Conservation (phyloP, 2,113 vertebrate species). For the Balaenoptera acutorostrata region DNA sequence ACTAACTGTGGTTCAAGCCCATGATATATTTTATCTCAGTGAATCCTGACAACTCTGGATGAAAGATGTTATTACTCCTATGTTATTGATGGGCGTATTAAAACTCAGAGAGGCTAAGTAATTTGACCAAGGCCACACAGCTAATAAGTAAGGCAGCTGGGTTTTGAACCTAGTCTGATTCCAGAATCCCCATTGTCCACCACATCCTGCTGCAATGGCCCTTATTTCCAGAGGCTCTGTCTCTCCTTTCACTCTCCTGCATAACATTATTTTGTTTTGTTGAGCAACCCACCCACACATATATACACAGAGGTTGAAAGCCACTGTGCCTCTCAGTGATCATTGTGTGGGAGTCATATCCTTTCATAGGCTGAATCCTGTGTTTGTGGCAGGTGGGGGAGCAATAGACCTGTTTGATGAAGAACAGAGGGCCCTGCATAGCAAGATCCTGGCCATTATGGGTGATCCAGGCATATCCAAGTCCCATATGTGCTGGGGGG, state of each 20-base stretch:
- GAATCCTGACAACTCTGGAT: not conserved
- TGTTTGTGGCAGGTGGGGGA: not conserved
- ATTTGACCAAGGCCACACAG: not conserved
- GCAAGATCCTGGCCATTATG: not conserved
- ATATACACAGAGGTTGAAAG: not conserved
- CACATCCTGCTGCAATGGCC: not conserved
- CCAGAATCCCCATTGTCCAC: not conserved
- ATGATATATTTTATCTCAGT: not conserved
- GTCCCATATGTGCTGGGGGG: no score
- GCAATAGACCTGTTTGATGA: not conserved
- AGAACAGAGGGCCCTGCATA: not conserved
- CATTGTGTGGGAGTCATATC: not conserved
- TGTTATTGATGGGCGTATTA: not conserved
- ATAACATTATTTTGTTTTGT: not conserved
- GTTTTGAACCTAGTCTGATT: not conserved
- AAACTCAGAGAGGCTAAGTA: slow-evolving; percentile 21
- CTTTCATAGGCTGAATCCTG: not conserved
- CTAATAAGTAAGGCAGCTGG: not conserved
- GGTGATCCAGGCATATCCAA: not conserved
- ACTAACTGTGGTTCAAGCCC: not conserved
- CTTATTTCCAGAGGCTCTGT: not conserved
- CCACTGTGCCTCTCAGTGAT: not conserved
- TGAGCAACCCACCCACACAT: not conserved
- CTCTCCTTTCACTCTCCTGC: not conserved
- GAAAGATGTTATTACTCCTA: not conserved